Conservation (phyloP, 30 jellyfish, hydroid and myxozoan species). For the Hydractinia symbiolongicarpus region DNA sequence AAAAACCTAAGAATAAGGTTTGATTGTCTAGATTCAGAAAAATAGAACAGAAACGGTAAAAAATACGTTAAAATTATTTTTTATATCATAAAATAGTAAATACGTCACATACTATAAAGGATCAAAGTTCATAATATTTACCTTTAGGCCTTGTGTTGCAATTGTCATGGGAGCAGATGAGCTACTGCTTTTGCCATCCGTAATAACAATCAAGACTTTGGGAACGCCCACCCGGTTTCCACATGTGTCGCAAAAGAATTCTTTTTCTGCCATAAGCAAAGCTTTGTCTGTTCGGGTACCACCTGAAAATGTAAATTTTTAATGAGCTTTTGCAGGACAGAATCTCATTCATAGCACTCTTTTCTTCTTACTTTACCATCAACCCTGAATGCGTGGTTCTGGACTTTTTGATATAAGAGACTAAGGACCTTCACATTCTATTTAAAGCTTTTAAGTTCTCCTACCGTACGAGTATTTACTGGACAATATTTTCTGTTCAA, state of each 20-base stretch:
- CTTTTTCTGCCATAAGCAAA: conserved; percentile 39
- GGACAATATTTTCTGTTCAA: conserved; percentile 12
- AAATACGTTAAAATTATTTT: too few species aligned
- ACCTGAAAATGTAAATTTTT: conserved; percentile 29
- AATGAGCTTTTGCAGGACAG: too few species aligned
- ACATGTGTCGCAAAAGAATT: conserved; percentile 69
- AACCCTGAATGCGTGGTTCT: background rate
- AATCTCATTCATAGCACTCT: background rate
- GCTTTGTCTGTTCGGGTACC: conserved; percentile 77
- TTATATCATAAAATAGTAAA: too few species aligned
- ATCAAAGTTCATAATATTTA: background rate
- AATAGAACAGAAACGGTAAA: too few species aligned
- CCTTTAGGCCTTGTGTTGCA: conserved; percentile 67
- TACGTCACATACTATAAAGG: too few species aligned
- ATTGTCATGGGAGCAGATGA: conserved; percentile 39
- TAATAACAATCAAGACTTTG: conserved; percentile 61
- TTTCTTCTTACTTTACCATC: background rate
- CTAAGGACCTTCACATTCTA: too few species aligned
- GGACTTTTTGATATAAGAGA: background rate
- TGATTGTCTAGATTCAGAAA: too few species aligned
- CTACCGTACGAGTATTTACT: conserved; percentile 24
- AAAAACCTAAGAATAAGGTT: too few species aligned
- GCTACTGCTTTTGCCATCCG: conserved; percentile 73
- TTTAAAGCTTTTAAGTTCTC: background rate
- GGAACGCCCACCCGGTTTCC: conserved; percentile 41